Conservation (phyloP, 2,113 vertebrate species). For the Ammospiza nelsoni region DNA sequence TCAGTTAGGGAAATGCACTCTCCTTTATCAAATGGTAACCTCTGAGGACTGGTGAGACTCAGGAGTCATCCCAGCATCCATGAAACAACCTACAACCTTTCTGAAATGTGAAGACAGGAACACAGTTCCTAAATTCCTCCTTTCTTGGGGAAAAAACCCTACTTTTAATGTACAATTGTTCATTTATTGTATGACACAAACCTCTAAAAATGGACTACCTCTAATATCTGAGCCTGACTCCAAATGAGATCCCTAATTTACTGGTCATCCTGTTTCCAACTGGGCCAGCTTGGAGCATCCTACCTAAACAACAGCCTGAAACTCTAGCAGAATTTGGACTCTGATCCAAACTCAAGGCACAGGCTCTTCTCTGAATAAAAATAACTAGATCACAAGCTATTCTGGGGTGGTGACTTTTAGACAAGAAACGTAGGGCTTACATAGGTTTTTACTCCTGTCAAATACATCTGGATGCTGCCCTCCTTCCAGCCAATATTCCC, state of each 20-base stretch:
- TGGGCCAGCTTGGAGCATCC: conserved; percentile 29
- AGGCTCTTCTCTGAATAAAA: conserved; percentile 56
- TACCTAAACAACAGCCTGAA: conserved; percentile 47
- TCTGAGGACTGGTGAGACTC: neutral
- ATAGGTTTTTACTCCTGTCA: neutral
- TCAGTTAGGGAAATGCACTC: neutral
- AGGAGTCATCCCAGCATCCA: neutral
- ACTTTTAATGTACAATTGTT: neutral
- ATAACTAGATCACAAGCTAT: conserved; percentile 56
- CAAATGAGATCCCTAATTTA: neutral
- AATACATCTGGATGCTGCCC: neutral
- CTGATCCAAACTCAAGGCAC: conserved; percentile 24
- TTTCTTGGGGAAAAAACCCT: neutral
- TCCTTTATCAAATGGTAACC: neutral
- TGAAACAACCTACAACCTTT: neutral
- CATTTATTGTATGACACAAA: neutral
- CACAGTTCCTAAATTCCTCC: neutral
- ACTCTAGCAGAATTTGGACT: conserved; percentile 25
- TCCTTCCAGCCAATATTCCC: neutral
- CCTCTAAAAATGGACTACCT: neutral
- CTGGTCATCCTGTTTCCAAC: neutral
- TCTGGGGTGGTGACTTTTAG: conserved; percentile 55
- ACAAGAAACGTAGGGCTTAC: neutral
- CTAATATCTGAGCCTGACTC: neutral
- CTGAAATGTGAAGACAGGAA: neutral